A percentile compares a stretch with the other conserved stretches of the same genome.
Evolutionary conservation across 2,113 vertebrate genomes (phyloP).

Genomic region (Macrotus californicus): DNA sequence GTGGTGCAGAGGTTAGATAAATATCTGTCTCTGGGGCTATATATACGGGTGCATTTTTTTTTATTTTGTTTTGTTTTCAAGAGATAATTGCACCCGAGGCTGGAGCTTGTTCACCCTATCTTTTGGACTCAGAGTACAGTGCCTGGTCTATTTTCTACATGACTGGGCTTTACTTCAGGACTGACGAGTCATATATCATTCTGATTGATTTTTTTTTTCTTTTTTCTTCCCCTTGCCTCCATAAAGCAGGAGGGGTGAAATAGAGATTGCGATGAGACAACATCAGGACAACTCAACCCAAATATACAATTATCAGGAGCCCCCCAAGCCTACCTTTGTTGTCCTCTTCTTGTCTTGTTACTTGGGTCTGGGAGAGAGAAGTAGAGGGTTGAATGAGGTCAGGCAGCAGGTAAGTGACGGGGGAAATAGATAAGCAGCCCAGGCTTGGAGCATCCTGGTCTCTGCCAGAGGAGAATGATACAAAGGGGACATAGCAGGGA

Average conservation of each 20-base stretch:
- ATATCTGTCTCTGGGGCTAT: not conserved
- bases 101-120: slow-evolving; percentile 75
- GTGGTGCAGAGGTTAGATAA: not conserved
- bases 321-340: not conserved
- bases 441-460: not conserved
- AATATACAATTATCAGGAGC: slow-evolving; percentile 33
- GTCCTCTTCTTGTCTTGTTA: not conserved
- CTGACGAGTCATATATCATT: slow-evolving; percentile 84
- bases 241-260: slow-evolving; percentile 38
- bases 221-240: not conserved
- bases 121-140: slow-evolving; percentile 77
- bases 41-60: not conserved
- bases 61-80: slow-evolving; percentile 41
- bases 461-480: not conserved
- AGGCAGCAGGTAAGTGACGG: not conserved
- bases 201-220: slow-evolving; percentile 83
- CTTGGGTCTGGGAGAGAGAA: not conserved
- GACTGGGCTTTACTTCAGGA: slow-evolving; percentile 87
- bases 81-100: slow-evolving; percentile 79
- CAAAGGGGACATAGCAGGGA: not conserved
- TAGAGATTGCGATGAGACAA: slow-evolving; percentile 67
- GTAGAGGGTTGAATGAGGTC: not conserved
- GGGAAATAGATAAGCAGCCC: not conserved
- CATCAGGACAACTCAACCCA: slow-evolving; percentile 55
- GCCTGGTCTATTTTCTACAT: slow-evolving; percentile 91